A percentile compares a stretch with the other conserved stretches of the same genome.
These are phyloP conservation scores for Galemys pyrenaicus DNA, from an alignment of 2,113 vertebrate species.

Conservation along the genomic window DNA sequence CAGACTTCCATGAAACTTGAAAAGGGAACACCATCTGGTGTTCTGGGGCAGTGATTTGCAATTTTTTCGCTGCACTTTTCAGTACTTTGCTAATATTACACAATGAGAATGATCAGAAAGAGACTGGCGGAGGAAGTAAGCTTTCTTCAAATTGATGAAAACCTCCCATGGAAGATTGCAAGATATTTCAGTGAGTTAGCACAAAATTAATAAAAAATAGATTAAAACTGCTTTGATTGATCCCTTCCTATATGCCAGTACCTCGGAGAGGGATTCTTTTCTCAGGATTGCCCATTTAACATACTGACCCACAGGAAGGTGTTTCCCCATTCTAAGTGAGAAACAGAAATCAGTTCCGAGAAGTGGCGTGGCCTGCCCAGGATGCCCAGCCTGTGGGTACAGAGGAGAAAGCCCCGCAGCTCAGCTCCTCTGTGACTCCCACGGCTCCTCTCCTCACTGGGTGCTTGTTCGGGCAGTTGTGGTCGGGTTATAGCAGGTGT, in stretches of 20 bases:
- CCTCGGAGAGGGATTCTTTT: not conserved
- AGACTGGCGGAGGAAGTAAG: not conserved
- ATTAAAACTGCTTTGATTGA: not conserved
- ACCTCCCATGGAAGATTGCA: not conserved
- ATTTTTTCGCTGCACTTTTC: not conserved
- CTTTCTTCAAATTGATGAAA: not conserved
- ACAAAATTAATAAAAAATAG: not conserved
- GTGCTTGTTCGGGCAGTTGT: not conserved
- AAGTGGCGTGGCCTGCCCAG: not conserved
- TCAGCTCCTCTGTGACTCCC: not conserved
- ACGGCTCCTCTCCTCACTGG: not conserved
- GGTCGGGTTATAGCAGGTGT: not conserved
- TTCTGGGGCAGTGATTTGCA: not conserved
- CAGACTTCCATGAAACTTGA: not conserved
- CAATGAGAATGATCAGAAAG: not conserved
- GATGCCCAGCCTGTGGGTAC: not conserved
- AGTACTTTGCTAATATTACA: not conserved
- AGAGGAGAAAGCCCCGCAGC: not conserved
- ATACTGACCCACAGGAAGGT: not conserved
- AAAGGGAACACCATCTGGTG: not conserved
- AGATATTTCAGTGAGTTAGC: not conserved
- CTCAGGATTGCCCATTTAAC: not conserved
- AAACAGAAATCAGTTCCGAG: not conserved
- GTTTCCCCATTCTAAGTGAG: not conserved
- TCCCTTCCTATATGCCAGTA: not conserved